Evolutionary conservation across 2,888 invertebrate genomes (phyloP).

Genomic region (Acleris cristana): DNA sequence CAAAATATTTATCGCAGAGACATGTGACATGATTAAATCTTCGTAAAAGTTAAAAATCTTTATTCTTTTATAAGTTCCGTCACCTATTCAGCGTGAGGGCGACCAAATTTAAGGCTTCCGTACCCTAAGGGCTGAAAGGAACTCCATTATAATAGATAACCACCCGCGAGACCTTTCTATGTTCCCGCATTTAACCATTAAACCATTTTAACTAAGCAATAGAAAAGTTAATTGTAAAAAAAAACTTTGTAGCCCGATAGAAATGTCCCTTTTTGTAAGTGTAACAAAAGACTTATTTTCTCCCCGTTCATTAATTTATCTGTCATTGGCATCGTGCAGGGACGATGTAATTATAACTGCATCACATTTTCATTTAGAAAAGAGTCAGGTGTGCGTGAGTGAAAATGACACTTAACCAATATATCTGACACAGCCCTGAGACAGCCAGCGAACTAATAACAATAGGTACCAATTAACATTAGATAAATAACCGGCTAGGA

Average conservation of each 20-base stretch:
- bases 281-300: neutral
- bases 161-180: conserved; percentile 15
- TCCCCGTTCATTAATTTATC: conserved; percentile 6
- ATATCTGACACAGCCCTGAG: too few relatives aligned
- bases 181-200: conserved; percentile 29
- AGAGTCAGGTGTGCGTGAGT: neutral
- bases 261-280: neutral
- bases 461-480: too few relatives aligned
- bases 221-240: conserved; percentile 22
- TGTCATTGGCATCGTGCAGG: neutral
- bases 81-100: conserved; percentile 28
- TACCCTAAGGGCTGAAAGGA: conserved; percentile 33
- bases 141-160: conserved; percentile 25
- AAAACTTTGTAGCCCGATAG: neutral
- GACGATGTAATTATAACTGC: neutral
- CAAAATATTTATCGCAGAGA: neutral
- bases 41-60: conserved; percentile 9
- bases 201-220: conserved; percentile 24
- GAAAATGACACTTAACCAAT: neutral
- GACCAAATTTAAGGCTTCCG: conserved; percentile 34
- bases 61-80: conserved; percentile 19
- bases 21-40: conserved; percentile 8
- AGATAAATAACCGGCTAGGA: too few relatives aligned
- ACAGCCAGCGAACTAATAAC: too few relatives aligned
- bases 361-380: neutral